Conservation (phyloP, 2,888 invertebrate genomes). For the Pinctada fucata region DNA sequence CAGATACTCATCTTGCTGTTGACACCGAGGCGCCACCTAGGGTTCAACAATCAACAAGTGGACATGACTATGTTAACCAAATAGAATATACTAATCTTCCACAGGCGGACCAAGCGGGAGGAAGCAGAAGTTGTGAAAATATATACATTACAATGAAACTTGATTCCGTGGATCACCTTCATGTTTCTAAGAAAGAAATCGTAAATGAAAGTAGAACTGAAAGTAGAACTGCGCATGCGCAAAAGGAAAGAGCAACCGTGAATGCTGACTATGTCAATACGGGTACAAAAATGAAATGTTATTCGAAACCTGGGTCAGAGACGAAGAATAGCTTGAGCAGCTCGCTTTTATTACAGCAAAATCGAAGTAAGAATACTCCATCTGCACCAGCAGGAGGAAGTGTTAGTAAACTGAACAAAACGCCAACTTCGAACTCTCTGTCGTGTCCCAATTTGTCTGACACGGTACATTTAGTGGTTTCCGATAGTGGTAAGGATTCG, state of each 20-base stretch:
- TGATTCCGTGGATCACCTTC: constrained; percentile 10
- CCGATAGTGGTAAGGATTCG: neutral
- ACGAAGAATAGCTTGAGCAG: neutral
- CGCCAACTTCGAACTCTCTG: neutral
- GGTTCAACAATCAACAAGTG: neutral
- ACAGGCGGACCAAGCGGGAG: neutral
- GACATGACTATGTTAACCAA: constrained; percentile 33
- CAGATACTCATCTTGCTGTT: constrained; percentile 18
- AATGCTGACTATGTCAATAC: constrained; percentile 17
- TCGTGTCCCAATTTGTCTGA: neutral
- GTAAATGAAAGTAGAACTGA: neutral
- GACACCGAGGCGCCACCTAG: neutral
- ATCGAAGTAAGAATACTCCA: neutral
- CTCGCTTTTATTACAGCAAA: neutral
- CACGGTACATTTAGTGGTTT: neutral
- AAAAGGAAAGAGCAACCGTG: constrained; percentile 10
- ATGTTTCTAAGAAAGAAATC: neutral
- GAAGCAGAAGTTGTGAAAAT: constrained; percentile 21
- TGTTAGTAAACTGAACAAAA: neutral
- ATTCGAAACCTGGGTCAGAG: neutral
- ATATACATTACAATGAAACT: constrained; percentile 30
- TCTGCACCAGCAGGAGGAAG: neutral
- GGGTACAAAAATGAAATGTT: neutral
- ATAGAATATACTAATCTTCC: constrained; percentile 23
- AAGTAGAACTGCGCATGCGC: constrained; percentile 4